Evolutionary conservation across 2,113 vertebrate genomes (phyloP).

Genomic region (Cyanoderma ruficeps): DNA sequence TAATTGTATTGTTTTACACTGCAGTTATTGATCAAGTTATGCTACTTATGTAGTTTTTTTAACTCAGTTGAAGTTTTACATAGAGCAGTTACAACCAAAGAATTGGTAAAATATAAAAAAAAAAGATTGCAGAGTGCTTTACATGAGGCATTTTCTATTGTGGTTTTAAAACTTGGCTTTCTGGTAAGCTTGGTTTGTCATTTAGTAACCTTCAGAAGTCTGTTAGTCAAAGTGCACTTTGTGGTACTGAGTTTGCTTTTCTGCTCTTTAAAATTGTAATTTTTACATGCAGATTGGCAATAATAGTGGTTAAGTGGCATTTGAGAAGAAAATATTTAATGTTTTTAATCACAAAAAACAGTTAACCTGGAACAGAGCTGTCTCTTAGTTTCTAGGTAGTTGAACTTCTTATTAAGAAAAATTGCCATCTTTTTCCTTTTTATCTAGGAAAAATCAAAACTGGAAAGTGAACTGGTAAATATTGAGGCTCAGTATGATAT

Average conservation of each 20-base stretch:
- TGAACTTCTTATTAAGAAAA: background rate
- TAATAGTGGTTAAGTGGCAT: background rate
- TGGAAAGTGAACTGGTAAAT: conserved; percentile 87
- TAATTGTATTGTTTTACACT: background rate
- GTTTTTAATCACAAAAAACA: background rate
- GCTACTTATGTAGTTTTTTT: background rate
- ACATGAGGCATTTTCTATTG: background rate
- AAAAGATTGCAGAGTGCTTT: background rate
- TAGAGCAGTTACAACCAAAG: background rate
- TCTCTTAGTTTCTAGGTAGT: background rate
- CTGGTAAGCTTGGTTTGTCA: background rate
- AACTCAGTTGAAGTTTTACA: background rate
- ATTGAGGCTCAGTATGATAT: conserved; percentile 78
- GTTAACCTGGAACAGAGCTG: background rate
- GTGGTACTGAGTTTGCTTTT: background rate
- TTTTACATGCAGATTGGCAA: background rate
- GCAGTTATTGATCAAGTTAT: background rate
- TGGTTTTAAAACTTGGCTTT: background rate
- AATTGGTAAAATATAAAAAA: background rate
- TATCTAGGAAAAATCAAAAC: conserved; percentile 87
- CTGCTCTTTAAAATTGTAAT: background rate
- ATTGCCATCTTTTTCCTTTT: background rate
- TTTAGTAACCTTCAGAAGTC: background rate
- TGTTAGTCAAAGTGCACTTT: background rate
- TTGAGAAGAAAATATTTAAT: background rate